phyloP scores from a whole-genome alignment of 2,113 vertebrate species.

The Larimichthys crocea region DNA sequence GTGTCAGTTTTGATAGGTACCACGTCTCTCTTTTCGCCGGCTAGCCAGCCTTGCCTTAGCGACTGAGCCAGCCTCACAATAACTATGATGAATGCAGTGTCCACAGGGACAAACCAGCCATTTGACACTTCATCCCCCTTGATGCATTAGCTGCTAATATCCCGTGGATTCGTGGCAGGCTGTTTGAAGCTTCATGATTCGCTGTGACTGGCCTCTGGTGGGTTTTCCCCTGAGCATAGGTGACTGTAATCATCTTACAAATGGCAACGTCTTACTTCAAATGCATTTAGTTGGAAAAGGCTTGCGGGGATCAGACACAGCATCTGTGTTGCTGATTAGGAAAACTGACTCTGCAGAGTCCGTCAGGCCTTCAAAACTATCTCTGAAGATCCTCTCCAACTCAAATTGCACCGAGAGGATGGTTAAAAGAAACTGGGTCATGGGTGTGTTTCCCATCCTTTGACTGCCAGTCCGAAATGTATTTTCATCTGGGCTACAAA shows the following conservation, averaged over 20 bases:
- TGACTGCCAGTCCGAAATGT: constrained; percentile 12
- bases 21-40: constrained; percentile 33
- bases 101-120: constrained; percentile 75
- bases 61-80: constrained; percentile 60
- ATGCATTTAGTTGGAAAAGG: constrained; percentile 43
- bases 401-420: neutral
- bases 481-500: constrained; percentile 22
- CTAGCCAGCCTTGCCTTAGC: constrained; percentile 37
- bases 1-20: constrained; percentile 56
- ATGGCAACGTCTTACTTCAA: constrained; percentile 42
- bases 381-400: constrained; percentile 22
- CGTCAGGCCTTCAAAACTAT: constrained; percentile 29
- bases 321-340: constrained; percentile 35
- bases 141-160: constrained; percentile 74
- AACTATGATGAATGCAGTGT: constrained; percentile 80
- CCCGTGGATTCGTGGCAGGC: constrained; percentile 36
- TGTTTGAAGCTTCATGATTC: constrained; percentile 57
- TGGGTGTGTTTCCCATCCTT: constrained; percentile 3
- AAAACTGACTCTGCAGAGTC: constrained; percentile 22
- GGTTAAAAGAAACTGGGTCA: constrained; percentile 42
- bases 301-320: constrained; percentile 27
- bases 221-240: constrained; percentile 37
- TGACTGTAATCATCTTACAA: constrained; percentile 58
- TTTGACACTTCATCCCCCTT: constrained; percentile 71
- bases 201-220: constrained; percentile 37